These are phyloP conservation scores for Coleophora flavipennella DNA, from an alignment of 2,888 invertebrate genomes.

Conservation along the genomic window DNA sequence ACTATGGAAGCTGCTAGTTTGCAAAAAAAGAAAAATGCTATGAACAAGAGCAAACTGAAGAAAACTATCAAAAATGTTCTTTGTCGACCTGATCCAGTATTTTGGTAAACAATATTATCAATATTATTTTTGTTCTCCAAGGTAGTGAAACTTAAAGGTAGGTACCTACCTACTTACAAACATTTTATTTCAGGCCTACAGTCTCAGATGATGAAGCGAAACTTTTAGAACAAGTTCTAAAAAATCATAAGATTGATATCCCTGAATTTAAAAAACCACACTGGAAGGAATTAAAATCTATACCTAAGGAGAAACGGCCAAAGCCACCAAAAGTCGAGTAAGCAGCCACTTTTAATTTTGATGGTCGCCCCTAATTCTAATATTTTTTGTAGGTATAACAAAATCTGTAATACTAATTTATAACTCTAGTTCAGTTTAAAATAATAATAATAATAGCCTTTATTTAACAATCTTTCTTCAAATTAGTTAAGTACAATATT, in stretches of 20 bases:
- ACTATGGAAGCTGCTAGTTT: conserved; percentile 40
- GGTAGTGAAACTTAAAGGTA: background rate
- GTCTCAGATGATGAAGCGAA: conserved; percentile 31
- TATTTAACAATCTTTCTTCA: no score
- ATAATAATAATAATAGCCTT: no score
- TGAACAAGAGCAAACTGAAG: conserved; percentile 55
- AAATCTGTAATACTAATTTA: no score
- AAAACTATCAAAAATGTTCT: conserved; percentile 59
- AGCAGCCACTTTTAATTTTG: no score
- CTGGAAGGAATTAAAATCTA: conserved; percentile 49
- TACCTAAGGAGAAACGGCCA: conserved; percentile 50
- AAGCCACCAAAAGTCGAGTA: conserved; percentile 44
- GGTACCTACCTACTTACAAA: background rate
- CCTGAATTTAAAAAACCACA: conserved; percentile 45
- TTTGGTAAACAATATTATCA: conserved; percentile 38
- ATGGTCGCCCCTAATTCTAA: no score
- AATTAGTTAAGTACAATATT: no score
- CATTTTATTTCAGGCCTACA: conserved; percentile 36
- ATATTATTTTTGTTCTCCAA: background rate
- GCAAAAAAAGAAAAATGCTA: conserved; percentile 38
- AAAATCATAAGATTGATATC: conserved; percentile 36
- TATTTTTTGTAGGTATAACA: background rate
- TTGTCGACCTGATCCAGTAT: conserved; percentile 48
- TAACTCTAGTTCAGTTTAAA: no score
- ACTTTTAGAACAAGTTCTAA: conserved; percentile 25